Percentiles rank a stretch among this genome's conserved stretches.
Evolutionary conservation across 2,797 vertebrate genomes (phyloP).

Genomic region (Tauraco hartlaubi): DNA sequence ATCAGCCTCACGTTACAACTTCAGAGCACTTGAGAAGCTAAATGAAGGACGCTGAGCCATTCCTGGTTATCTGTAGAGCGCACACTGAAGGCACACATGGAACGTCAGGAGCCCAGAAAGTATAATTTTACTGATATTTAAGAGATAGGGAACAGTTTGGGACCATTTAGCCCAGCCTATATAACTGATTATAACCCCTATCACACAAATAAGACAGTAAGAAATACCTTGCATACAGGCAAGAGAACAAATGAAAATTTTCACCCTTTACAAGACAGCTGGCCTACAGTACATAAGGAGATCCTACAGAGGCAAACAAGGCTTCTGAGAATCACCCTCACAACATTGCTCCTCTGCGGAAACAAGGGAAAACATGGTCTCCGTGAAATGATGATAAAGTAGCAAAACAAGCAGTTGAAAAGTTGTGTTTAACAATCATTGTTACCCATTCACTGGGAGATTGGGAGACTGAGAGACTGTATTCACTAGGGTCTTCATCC

Average conservation of each 20-base stretch:
- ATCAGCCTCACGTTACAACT: background rate
- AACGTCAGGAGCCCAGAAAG: background rate
- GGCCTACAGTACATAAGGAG: background rate
- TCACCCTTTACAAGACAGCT: background rate
- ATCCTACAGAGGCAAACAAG: background rate
- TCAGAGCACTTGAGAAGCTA: background rate
- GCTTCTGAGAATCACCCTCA: background rate
- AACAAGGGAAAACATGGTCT: background rate
- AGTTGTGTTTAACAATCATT: rapidly evolving
- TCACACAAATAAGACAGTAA: background rate
- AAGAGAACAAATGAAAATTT: background rate
- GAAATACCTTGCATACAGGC: background rate
- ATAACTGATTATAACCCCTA: background rate
- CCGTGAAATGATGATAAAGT: background rate
- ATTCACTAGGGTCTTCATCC: background rate
- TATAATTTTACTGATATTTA: background rate
- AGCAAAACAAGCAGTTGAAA: background rate
- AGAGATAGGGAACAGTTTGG: background rate
- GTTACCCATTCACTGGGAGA: background rate
- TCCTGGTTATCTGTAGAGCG: background rate
- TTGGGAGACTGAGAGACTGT: background rate
- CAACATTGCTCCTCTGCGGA: background rate
- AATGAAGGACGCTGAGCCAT: background rate
- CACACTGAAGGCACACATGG: background rate
- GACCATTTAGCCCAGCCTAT: background rate